Conservation (phyloP, 1,140 invertebrate genomes). For the Gryllus bimaculatus region DNA sequence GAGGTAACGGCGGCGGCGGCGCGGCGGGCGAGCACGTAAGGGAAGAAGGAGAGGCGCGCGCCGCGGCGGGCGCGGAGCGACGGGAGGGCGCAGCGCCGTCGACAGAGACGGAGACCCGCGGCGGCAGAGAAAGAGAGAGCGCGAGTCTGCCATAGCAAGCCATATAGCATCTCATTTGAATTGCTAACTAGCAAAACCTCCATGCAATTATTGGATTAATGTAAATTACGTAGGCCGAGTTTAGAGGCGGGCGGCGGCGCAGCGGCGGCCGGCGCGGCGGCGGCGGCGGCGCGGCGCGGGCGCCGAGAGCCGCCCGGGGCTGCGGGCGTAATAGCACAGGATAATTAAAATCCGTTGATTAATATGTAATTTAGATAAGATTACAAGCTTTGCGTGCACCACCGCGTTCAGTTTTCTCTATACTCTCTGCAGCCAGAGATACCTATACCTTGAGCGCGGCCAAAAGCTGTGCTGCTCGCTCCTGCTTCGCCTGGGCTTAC, state of each 20-base stretch:
- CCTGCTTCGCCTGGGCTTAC: neutral
- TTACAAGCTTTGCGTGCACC: constrained; percentile 51
- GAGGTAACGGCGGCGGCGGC: no score
- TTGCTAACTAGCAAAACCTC: constrained; percentile 85
- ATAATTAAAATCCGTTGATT: constrained; percentile 96
- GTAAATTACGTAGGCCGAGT: constrained; percentile 70
- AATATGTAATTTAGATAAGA: constrained; percentile 97
- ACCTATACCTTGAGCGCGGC: neutral
- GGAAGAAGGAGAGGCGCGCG: neutral
- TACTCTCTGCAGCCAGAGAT: constrained; percentile 3
- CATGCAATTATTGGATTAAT: constrained; percentile 90
- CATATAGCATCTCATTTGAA: constrained; percentile 66
- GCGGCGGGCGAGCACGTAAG: neutral
- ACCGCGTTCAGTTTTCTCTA: constrained; percentile 3
- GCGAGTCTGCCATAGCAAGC: constrained; percentile 6
- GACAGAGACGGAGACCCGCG: no score
- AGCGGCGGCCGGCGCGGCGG: constrained; percentile 38
- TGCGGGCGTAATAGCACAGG: constrained; percentile 32
- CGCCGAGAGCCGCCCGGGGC: constrained; percentile 32
- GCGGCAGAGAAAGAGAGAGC: neutral
- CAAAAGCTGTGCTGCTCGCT: constrained; percentile 2
- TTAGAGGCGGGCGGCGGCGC: constrained; percentile 10
- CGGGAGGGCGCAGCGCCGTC: neutral
- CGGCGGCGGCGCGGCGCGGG: constrained; percentile 18
- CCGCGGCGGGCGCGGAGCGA: neutral